Base-by-base conservation (phyloP, 2,888 invertebrate species). In the Trissolcus japonicus region DNA sequence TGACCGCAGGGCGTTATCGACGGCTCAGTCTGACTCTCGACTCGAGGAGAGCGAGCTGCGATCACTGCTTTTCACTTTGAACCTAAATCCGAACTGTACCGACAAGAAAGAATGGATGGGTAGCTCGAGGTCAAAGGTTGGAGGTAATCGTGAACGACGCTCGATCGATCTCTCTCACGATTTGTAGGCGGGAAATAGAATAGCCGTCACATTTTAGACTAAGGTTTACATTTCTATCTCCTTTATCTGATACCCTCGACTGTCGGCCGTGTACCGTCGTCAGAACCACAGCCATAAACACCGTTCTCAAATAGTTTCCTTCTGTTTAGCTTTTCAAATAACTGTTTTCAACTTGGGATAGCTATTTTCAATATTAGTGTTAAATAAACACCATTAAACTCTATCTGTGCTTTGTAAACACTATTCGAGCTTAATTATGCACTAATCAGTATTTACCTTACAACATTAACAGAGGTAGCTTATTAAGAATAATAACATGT, bases 101-200 rank as follows among this genome's bases (percentile, higher is more conserved):
- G 76, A n/a, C 46, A 46, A 46, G 43, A 74, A 75, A 69, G 67
- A 71, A 71, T 74, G 63, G 65, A 67, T 56, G 75, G 67, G 72
- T 72, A 50, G 75, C 78, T 71, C 65, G 74, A 40, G 72, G 78
- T 78, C 72, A 75, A 75, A 75, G 78, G 75, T 75, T 68, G 75
- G 50, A 68, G 68, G 78, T 78, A 78, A 78, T 78, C 78, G 75
- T 41, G 75, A 78, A 72, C 75, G 78, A 78, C 72, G 78, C 78
- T 75, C 75, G 78, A 78, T 78, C 78, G 78, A 75, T 78, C 75
- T 78, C 78, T 69, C 78, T 75, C 74, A 71, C 78, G 78, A 78
- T 78, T 78, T 71, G 76, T 71, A 71, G 76, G 76, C 65, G 76
- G 76, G 61, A 76, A 76, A 71, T 71, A 53, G 65, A 66, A 71